Evolutionary conservation across 2,888 invertebrate species (phyloP), one percentile per base, ranked within the genome.

Genomic region (Drosophila setosimentum): DNA sequence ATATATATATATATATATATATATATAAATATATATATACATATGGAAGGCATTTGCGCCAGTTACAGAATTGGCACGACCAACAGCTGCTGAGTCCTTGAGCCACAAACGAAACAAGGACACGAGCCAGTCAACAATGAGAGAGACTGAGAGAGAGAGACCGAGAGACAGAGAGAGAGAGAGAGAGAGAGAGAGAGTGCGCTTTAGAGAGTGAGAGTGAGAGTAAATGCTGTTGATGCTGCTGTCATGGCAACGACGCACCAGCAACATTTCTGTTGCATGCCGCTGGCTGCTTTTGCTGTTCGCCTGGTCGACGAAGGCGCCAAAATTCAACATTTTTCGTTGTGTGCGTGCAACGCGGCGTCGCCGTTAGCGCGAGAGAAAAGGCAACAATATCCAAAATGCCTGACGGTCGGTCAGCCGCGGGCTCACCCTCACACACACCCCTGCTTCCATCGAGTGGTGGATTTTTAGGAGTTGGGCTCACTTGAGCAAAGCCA

Each of bases 251-350:
- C 67, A 66, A 70, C 63, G 61, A 33, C 60, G 45, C 45, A 45
- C 35, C 48, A 29, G 55, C 45, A 33, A 57, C 51, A 11, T 42
- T 57, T 30, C 27, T 42, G 35, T 48, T 49, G 33, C 35, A 32
- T 49, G 45, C n/a, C n/a, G 32, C 61, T 48, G 13, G 30, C 69
- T 63, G n/a, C 33, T 13, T 48, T 32, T 62, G 57, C 87, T 92
- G 92, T 16, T 83, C 83, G 83, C 92, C 92, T 92, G 91, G 82
- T 84, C 57, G 32, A 33, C 66, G 89, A 92, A 92, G 92, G 92
- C 92, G 92, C 92, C 92, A 92, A 92, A 92, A 92, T 92, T 92
- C 91, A 90, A 90, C 82, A 91, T 89, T 91, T 91, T 85, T 74
- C 74, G 78, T 68, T 90, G 86, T 85, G 83, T 87, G 87, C 85